phyloP scores from a whole-genome alignment of 2,888 invertebrate species.

The Pterostichus madidus region DNA sequence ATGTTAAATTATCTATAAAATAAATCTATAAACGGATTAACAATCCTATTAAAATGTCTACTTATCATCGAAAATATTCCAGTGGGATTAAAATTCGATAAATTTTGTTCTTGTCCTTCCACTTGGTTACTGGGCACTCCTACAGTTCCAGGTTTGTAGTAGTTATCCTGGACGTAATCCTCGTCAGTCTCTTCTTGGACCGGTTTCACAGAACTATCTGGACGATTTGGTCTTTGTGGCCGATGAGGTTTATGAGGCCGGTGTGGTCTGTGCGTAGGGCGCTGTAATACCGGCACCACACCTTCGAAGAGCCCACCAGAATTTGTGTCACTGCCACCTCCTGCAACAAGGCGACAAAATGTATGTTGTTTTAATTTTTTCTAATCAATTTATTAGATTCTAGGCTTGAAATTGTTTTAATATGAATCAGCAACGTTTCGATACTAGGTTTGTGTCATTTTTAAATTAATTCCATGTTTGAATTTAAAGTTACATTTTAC shows the following conservation, averaged over 20 bases:
- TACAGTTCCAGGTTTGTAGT: constrained; percentile 62
- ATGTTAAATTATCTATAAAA: constrained; percentile 56
- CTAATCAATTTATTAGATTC: no score
- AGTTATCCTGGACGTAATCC: constrained; percentile 41
- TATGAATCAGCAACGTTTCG: no score
- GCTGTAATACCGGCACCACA: constrained; percentile 8
- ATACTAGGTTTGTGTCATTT: no score
- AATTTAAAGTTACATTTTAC: no score
- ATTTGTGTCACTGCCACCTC: not conserved
- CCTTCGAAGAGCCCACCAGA: constrained; percentile 8
- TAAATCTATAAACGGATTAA: constrained; percentile 68
- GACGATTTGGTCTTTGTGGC: constrained; percentile 64
- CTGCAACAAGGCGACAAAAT: no score
- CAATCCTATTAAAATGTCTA: constrained; percentile 68
- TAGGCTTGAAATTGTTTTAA: no score
- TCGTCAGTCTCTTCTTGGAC: constrained; percentile 64
- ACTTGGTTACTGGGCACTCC: constrained; percentile 68
- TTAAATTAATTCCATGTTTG: no score
- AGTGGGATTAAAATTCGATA: constrained; percentile 68
- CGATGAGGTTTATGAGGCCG: constrained; percentile 52
- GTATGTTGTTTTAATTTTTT: no score
- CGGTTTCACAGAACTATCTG: constrained; percentile 55
- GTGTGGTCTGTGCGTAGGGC: constrained; percentile 1
- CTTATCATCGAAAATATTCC: constrained; percentile 67
- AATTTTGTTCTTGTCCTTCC: constrained; percentile 68